These are phyloP conservation scores for Acanthosoma haemorrhoidale DNA, from an alignment of 2,888 invertebrate genomes.

Conservation along the genomic window DNA sequence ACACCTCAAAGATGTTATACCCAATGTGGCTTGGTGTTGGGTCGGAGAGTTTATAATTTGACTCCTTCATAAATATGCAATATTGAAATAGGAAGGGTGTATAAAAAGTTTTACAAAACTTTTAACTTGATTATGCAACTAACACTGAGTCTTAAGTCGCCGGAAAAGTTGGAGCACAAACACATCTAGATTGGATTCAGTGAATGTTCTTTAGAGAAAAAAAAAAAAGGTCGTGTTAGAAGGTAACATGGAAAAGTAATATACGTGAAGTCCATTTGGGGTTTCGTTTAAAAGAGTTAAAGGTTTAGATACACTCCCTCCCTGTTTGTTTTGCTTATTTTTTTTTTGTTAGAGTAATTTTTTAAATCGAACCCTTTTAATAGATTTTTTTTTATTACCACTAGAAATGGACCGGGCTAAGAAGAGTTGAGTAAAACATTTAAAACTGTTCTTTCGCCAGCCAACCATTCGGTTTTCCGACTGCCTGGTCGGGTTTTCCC, in stretches of 20 bases:
- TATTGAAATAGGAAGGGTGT: background rate
- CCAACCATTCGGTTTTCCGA: constrained; percentile 10
- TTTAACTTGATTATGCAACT: constrained; percentile 1
- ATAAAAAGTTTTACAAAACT: background rate
- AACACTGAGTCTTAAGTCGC: background rate
- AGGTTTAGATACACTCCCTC: background rate
- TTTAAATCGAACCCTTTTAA: background rate
- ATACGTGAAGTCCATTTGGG: background rate
- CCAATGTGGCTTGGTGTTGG: too few species aligned
- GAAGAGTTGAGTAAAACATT: constrained; percentile 10
- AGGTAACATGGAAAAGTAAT: background rate
- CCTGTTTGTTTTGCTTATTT: background rate
- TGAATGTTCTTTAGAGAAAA: background rate
- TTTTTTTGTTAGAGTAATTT: background rate
- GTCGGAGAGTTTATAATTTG: too few species aligned
- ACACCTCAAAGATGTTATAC: too few species aligned
- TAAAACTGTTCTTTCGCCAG: background rate
- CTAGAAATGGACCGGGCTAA: background rate
- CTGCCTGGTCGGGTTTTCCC: constrained; percentile 7
- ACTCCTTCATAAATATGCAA: background rate
- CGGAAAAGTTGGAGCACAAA: background rate
- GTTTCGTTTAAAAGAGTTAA: background rate
- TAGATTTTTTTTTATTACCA: background rate
- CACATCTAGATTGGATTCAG: background rate
- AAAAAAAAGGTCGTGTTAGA: background rate